Base-by-base conservation (phyloP, 2,797 vertebrate species). In the Labeo calbasu region DNA sequence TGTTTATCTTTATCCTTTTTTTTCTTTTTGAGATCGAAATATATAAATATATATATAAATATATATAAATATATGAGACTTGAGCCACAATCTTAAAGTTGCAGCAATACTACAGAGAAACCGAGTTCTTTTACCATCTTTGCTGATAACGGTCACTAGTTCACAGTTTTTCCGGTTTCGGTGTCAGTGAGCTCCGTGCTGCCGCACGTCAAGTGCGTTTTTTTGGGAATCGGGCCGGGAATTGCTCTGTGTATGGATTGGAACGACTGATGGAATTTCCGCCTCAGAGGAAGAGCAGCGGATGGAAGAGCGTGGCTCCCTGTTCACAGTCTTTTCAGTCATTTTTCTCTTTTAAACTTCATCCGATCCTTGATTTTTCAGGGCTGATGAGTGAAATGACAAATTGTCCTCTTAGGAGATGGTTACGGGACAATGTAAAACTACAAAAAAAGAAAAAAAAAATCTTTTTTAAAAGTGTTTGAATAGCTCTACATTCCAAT, bases 31-130 rank as follows among this genome's bases (percentile, higher is more conserved):
- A 95, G 92, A 95, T 94, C 94, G 93, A 94, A 95, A 86, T 95
- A 95, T 95, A 95, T 95, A 93, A 93, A 94, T 95, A 95, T 95
- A 95, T 95, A 94, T 94, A 93, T 92, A 92, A 94, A 95, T 95
- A 93, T 93, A 95, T 94, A 94, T 94, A 95, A 95, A 95, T 95
- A 94, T 94, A 93, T 93, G 93, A 95, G 94, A 95, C 94, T 93
- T 68, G 93, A 94, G 94, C 95, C 95, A 95, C 94, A 86, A 92
- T 93, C 92, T 91, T 94, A 90, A 93, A 94, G 93, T 94, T 93
- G 89, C 92, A 94, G 93, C 93, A 90, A 93, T 93, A 93, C 91
- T 90, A 92, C 92, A 90, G 91, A 92, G 92, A 93, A 94, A 90
- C 92, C 87, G 87, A 92, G 71, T 69, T 59, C 82, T 61, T 79